Evolutionary conservation across 1,140 invertebrate genomes (phyloP).

Genomic region (Brachionus rubens): DNA sequence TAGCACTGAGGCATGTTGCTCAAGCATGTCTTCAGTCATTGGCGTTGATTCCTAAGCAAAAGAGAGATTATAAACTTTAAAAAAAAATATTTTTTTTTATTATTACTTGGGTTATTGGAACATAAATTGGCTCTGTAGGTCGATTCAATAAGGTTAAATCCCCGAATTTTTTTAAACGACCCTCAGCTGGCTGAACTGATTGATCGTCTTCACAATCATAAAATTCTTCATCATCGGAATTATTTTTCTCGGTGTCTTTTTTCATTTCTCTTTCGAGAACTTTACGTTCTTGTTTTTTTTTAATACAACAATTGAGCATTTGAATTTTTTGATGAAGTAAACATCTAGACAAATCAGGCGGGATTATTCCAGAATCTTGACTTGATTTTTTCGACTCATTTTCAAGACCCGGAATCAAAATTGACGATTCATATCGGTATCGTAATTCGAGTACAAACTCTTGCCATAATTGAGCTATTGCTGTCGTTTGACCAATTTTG

Average conservation of each 20-base stretch:
- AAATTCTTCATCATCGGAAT: slow-evolving; percentile 70
- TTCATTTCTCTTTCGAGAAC: slow-evolving; percentile 46
- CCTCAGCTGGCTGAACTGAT: slow-evolving; percentile 64
- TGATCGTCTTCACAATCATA: slow-evolving; percentile 68
- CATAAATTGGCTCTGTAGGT: slow-evolving; percentile 65
- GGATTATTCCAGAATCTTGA: slow-evolving; percentile 63
- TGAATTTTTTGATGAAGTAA: slow-evolving; percentile 91
- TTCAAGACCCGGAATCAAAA: slow-evolving; percentile 78
- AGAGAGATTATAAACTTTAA: slow-evolving; percentile 49
- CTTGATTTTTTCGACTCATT: neutral
- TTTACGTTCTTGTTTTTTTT: slow-evolving; percentile 66
- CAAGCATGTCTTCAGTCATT: slow-evolving; percentile 92
- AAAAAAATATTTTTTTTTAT: neutral
- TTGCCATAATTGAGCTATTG: slow-evolving; percentile 84
- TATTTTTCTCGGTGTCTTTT: slow-evolving; percentile 13
- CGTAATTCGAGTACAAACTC: slow-evolving; percentile 84
- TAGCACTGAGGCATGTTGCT: slow-evolving; percentile 87
- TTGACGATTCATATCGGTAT: slow-evolving; percentile 79
- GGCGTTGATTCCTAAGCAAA: slow-evolving; percentile 73
- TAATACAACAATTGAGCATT: slow-evolving; percentile 93
- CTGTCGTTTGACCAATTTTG: slow-evolving; percentile 72
- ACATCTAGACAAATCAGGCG: slow-evolving; percentile 77
- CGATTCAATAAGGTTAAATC: slow-evolving; percentile 58
- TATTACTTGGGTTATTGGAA: slow-evolving; percentile 77
- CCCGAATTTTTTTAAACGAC: slow-evolving; percentile 67